Base-by-base conservation (phyloP, 2,113 vertebrate species). In the Cephalopterus ornatus region DNA sequence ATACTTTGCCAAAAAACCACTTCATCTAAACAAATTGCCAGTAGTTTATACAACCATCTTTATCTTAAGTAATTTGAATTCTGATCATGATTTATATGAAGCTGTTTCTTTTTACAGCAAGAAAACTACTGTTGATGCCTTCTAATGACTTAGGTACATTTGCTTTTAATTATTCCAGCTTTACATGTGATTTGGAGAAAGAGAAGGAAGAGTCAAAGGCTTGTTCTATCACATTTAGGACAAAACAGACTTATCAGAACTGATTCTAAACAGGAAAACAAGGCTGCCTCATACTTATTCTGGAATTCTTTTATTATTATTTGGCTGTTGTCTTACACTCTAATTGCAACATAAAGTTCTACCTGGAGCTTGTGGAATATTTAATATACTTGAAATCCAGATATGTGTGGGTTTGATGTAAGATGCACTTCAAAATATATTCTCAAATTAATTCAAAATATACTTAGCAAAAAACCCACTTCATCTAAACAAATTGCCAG, bases 361-460 rank as follows among this genome's bases (percentile, higher is more conserved):
- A 27, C 24, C 49, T 50, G 49, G 24, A 50, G 24, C 49, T 50
- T 50, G 49, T 50, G 14, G 49, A 50, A 26, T 50, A 50, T 26
- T 50, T 50, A 50, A 9, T 50, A 15, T 50, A 27, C 49, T 50
- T 15, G 26, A 50, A 50, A 27, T 50, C 49, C 49, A 27, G 49
- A 14, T 50, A 50, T 8, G 8, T 8, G 49, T 27, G 49, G 49
- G 26, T 50, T 50, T 50, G 26, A 50, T 50, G 49, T 14, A 26
- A 50, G 49, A 24, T 50, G 24, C 49, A 15, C 26, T 88, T 84
- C 28, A 95, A 92, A 91, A 89, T 92, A 97, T 73, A 93, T 73
- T 91, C 71, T 94, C 9, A 27, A 90, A 62, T 93, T 71, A 91
- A 87, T 71, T 86, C 83, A 96, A 82, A 83, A 80, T 41, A 88